Base-by-base conservation (phyloP, 1,140 invertebrate genomes). In the Pseudobourletiella spinata region DNA sequence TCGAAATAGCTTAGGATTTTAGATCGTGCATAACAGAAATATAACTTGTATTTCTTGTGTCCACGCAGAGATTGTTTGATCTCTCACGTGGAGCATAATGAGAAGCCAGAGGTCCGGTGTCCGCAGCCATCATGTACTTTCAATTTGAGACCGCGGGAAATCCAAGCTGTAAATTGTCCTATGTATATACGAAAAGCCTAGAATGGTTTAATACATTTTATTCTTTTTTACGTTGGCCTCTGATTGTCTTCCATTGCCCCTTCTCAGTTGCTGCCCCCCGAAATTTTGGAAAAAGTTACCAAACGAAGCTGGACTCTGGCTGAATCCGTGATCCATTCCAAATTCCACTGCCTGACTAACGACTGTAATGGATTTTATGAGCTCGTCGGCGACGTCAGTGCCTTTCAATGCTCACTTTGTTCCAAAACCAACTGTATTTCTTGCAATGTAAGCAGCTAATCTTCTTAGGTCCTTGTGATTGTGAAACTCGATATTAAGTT, bases 281-380 rank as follows among this genome's bases (percentile, higher is more conserved):
- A 57, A 14, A 8, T 57, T 16, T 24, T 26, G 11, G 55, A 57
- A 35, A 28, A 18, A 39, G 16, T 39, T 50, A 18, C 14, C 11
- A 29, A 22, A 46, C 14, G 55, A 3, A 28, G 20, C 16, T 22
- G 20, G 18, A 57, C 20, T 8, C 30, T 16, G 8, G 55, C 55
- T 11, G 55, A 57, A 26, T 18, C n/a, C n/a, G 30, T 29, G 3
- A 57, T 57, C 8, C 4, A 14, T 3, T 14, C 20, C 24, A 46
- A 18, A 39, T 57, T 57, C 25, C 55, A 57, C 25, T 57, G 55
- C 55, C 20, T 28, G n/a, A 57, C 55, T 35, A 14, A n/a, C 3
- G 30, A 57, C 20, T 57, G 55, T 39, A 11, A 14, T 46, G 55
- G 55, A 50, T 57, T 22, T 14, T 57, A 35, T 42, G 30, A 46